Percentiles rank a stretch among this genome's conserved stretches.
Evolutionary conservation across 2,888 invertebrate genomes (phyloP).

Genomic region (Philereme vetulata): DNA sequence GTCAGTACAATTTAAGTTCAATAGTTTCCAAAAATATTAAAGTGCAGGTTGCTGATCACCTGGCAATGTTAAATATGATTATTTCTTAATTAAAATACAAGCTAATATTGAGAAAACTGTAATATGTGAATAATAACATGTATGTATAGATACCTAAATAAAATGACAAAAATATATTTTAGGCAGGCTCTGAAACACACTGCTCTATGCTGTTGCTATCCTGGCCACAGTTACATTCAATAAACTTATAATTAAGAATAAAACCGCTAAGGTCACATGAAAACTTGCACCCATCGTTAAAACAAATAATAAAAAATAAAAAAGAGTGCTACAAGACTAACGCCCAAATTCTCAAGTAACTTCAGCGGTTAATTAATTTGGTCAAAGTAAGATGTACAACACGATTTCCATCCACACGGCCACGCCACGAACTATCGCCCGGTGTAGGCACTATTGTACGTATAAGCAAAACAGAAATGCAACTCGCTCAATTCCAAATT

Average conservation of each 20-base stretch:
- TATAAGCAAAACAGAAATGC: conserved; percentile 41
- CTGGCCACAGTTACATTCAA: conserved; percentile 80
- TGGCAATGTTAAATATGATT: conserved; percentile 85
- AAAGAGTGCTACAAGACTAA: conserved; percentile 61
- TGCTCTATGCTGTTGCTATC: conserved; percentile 80
- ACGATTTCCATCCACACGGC: conserved; percentile 51
- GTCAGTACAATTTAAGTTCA: conserved; percentile 86
- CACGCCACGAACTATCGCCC: conserved; percentile 19
- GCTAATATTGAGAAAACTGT: conserved; percentile 85
- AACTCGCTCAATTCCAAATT: conserved; percentile 64
- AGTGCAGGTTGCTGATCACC: conserved; percentile 85
- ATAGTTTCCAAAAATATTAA: conserved; percentile 86
- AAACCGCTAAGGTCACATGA: conserved; percentile 70
- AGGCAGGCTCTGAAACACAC: conserved; percentile 82
- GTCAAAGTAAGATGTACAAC: conserved; percentile 82
- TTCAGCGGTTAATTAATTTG: conserved; percentile 69
- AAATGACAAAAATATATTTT: conserved; percentile 85
- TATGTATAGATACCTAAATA: conserved; percentile 78
- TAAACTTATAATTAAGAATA: conserved; percentile 77
- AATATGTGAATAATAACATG: conserved; percentile 84
- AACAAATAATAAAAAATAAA: conserved; percentile 47
- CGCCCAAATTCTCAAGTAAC: conserved; percentile 70
- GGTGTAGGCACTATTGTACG: conserved; percentile 26
- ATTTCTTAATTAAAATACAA: conserved; percentile 85
- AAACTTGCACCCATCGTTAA: conserved; percentile 64